Conservation (phyloP, 2,113 vertebrate genomes). For the Indicator indicator region DNA sequence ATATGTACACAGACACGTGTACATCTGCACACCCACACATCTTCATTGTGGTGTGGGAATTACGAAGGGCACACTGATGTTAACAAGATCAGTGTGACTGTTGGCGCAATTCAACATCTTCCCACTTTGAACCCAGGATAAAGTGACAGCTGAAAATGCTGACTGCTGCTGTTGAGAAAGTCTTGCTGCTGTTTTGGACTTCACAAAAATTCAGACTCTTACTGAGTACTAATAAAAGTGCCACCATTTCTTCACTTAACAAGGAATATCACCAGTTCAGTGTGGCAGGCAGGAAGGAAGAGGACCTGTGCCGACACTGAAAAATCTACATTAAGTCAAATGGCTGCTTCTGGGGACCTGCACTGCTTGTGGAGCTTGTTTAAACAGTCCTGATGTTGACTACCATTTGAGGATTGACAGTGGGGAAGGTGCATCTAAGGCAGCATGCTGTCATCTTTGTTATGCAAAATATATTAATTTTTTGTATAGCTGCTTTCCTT, state of each 20-base stretch:
- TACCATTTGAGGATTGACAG: background rate
- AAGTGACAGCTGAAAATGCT: background rate
- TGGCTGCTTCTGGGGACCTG: background rate
- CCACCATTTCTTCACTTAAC: rapidly evolving
- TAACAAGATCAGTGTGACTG: background rate
- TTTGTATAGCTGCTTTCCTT: background rate
- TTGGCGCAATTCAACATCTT: background rate
- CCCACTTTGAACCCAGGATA: background rate
- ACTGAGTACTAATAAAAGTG: rapidly evolving
- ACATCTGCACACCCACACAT: rapidly evolving
- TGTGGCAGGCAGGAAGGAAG: background rate
- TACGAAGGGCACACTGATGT: background rate
- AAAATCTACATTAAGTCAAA: background rate
- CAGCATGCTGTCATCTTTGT: background rate
- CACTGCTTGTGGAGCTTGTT: background rate
- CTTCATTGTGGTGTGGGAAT: background rate
- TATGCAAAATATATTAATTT: background rate
- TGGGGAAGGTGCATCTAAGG: background rate
- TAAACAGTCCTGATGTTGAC: background rate
- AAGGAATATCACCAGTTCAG: background rate
- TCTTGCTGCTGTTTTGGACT: background rate
- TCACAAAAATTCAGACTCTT: background rate
- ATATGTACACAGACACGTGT: background rate
- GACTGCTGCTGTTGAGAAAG: background rate
- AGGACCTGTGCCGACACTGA: too few relatives aligned